Evolutionary conservation across 2,113 vertebrate genomes (phyloP).

Genomic region (Vireo altiloquus): DNA sequence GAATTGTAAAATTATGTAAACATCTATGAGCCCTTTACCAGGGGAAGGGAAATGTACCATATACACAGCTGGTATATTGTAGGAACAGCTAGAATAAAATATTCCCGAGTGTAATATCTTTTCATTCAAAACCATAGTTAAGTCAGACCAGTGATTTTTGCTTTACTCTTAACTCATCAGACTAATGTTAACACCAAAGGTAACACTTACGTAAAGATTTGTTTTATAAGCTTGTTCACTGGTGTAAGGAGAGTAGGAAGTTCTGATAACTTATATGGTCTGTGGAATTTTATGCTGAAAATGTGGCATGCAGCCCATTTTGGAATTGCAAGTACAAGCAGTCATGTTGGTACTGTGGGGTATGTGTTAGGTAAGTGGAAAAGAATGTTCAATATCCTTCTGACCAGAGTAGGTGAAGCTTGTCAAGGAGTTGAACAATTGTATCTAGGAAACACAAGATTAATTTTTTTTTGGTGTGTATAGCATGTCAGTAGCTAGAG

Average conservation of each 20-base stretch:
- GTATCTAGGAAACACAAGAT: conserved; percentile 12
- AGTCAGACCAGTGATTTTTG: not conserved
- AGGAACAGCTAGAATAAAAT: not conserved
- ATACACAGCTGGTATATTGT: not conserved
- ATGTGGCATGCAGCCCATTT: not conserved
- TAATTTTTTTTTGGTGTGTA: not conserved
- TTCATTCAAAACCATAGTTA: not conserved
- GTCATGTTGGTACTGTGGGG: not conserved
- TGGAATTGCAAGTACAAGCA: not conserved
- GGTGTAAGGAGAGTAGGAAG: not conserved
- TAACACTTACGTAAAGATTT: not conserved
- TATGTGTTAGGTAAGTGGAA: conserved; percentile 16
- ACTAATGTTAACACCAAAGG: not conserved
- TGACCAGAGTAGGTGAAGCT: conserved; percentile 20
- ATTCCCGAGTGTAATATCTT: rapidly evolving
- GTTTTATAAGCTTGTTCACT: not conserved
- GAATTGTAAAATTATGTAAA: not conserved
- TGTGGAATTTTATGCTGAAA: not conserved
- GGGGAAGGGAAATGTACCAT: not conserved
- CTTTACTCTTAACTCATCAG: not conserved
- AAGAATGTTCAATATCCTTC: not conserved
- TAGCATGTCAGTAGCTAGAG: not conserved
- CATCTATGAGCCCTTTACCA: not conserved
- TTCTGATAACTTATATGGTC: not conserved
- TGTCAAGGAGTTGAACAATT: not conserved